phyloP scores from a whole-genome alignment of 2,113 vertebrate species.

The Pelvicachromis taeniatus region DNA sequence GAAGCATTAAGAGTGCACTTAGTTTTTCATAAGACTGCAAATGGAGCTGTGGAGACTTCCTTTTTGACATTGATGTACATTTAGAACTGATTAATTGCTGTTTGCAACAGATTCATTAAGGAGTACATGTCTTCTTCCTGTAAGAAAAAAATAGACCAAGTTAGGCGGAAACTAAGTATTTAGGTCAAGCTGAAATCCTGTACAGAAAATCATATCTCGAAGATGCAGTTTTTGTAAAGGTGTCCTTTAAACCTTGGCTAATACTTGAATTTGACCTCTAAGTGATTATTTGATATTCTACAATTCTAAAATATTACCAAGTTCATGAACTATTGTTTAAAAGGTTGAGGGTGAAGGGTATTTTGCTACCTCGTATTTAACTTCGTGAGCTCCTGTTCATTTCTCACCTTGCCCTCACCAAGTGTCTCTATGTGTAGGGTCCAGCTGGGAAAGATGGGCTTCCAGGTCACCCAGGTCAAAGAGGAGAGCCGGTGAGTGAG shows the following conservation, averaged over 20 bases:
- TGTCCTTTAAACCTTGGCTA: neutral
- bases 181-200: neutral
- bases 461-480: constrained; percentile 94
- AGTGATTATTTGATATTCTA: neutral
- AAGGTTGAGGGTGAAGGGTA: neutral
- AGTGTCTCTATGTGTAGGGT: constrained; percentile 72
- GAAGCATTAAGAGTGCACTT: neutral
- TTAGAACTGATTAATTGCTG: neutral
- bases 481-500: constrained; percentile 91
- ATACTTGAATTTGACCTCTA: neutral
- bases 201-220: neutral
- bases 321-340: neutral
- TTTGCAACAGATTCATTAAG: neutral
- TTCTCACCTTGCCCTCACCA: neutral
- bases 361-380: neutral
- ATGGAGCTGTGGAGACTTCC: neutral
- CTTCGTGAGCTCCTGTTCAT: neutral
- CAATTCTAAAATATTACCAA: neutral
- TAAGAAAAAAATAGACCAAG: neutral
- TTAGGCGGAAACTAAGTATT: neutral
- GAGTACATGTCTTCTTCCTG: neutral
- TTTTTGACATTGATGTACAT: neutral
- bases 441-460: constrained; percentile 93
- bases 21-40: neutral
- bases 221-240: neutral